phyloP scores from a whole-genome alignment of 2,113 vertebrate genomes.

The Tragulus kanchil region DNA sequence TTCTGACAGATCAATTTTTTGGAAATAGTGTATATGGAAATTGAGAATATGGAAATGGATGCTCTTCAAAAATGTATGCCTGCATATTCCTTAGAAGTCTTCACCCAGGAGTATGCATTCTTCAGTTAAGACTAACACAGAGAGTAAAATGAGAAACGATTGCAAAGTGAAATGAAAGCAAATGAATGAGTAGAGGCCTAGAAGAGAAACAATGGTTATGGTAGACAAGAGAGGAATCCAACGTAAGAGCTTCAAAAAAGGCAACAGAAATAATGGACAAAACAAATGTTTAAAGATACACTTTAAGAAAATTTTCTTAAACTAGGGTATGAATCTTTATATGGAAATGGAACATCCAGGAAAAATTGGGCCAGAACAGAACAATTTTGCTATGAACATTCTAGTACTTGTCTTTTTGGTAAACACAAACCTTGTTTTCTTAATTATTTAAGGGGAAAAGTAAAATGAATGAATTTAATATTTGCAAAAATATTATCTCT shows the following conservation, averaged over 20 bases:
- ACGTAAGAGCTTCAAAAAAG: background rate
- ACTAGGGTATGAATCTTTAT: background rate
- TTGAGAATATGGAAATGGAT: background rate
- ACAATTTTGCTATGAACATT: background rate
- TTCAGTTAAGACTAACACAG: background rate
- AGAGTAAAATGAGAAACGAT: background rate
- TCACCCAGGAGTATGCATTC: background rate
- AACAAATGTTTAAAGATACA: background rate
- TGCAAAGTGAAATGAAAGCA: conserved; percentile 1
- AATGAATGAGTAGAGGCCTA: background rate
- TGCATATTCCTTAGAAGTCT: background rate
- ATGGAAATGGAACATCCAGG: background rate
- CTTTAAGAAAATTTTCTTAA: background rate
- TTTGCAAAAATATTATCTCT: background rate
- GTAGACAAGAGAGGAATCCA: background rate
- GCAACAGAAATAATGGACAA: background rate
- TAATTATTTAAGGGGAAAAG: conserved; percentile 29
- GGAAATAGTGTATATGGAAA: background rate
- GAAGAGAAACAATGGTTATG: background rate
- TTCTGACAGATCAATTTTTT: conserved; percentile 29
- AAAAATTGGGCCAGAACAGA: background rate
- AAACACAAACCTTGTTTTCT: background rate
- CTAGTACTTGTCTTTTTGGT: background rate
- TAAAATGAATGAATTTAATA: background rate
- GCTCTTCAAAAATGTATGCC: background rate